A percentile compares a stretch with the other conserved stretches of the same genome.
phyloP scores from a whole-genome alignment of 2,888 invertebrate genomes.

The Drosophila birchii region DNA sequence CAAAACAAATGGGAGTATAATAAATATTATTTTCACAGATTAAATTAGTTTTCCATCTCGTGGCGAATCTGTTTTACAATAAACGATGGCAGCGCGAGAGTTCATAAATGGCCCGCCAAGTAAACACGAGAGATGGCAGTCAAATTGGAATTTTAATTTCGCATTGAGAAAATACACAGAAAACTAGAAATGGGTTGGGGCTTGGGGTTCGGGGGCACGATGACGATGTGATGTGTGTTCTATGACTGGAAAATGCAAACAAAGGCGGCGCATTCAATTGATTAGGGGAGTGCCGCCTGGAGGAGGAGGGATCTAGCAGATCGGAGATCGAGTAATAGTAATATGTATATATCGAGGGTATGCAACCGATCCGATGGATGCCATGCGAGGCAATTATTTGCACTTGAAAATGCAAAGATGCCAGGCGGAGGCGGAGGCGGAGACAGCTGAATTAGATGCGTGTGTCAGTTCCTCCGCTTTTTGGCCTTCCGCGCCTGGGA shows the following conservation, averaged over 20 bases:
- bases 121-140: slow-evolving; percentile 50
- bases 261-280: slow-evolving; percentile 77
- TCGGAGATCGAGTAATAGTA: slow-evolving; percentile 53
- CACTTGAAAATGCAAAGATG: slow-evolving; percentile 47
- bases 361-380: slow-evolving; percentile 44
- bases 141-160: slow-evolving; percentile 77
- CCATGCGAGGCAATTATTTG: slow-evolving; percentile 46
- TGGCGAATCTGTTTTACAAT: slow-evolving; percentile 39
- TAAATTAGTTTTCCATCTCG: slow-evolving; percentile 37
- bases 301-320: slow-evolving; percentile 18
- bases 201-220: slow-evolving; percentile 3
- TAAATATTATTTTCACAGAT: slow-evolving; percentile 46
- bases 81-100: slow-evolving; percentile 8
- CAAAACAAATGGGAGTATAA: slow-evolving; percentile 42
- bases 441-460: slow-evolving; percentile 38
- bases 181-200: slow-evolving; percentile 27
- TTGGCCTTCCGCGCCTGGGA: slow-evolving; percentile 32
- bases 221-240: slow-evolving; percentile 8
- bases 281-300: slow-evolving; percentile 28
- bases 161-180: slow-evolving; percentile 64
- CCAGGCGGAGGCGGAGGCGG: slow-evolving; percentile 18
- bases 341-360: slow-evolving; percentile 27
- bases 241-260: slow-evolving; percentile 51
- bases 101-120: slow-evolving; percentile 54
- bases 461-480: slow-evolving; percentile 36